Evolutionary conservation across 35 echinoderm and acorn worm genomes (phyloP).

Genomic region (Anneissia japonica): DNA sequence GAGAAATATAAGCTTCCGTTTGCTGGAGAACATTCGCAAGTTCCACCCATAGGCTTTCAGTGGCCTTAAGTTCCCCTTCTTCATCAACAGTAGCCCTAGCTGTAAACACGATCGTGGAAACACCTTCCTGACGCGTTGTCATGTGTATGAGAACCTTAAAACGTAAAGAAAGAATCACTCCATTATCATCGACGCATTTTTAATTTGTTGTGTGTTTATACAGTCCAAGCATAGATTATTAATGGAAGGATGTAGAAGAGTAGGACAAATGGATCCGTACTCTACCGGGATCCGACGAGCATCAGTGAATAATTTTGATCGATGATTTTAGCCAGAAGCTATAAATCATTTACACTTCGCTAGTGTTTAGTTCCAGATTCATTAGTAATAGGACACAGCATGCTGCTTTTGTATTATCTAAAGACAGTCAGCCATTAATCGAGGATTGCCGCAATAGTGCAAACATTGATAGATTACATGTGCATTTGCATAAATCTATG

Average conservation of each 20-base stretch:
- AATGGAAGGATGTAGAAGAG: background rate
- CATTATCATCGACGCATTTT: background rate
- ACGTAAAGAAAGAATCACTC: background rate
- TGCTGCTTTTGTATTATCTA: too few species aligned
- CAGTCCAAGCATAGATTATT: background rate
- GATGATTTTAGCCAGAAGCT: too few species aligned
- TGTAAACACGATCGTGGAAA: background rate
- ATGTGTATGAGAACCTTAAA: background rate
- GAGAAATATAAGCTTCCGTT: background rate
- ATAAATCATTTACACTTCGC: too few species aligned
- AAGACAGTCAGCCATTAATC: too few species aligned
- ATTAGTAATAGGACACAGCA: too few species aligned
- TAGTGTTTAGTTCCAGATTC: too few species aligned
- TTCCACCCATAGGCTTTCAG: background rate
- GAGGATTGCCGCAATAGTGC: too few species aligned
- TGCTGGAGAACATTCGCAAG: background rate
- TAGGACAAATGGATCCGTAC: too few species aligned
- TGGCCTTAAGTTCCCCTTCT: conserved; percentile 6
- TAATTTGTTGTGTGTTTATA: background rate
- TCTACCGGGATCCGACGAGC: too few species aligned
- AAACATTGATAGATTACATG: too few species aligned
- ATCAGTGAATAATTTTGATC: too few species aligned
- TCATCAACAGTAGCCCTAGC: conserved; percentile 1
- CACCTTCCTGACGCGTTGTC: background rate
- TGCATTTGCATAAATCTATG: too few species aligned